Conservation (phyloP, 37 sponge, comb jelly and placozoan genomes). For the Ianthella basta region DNA sequence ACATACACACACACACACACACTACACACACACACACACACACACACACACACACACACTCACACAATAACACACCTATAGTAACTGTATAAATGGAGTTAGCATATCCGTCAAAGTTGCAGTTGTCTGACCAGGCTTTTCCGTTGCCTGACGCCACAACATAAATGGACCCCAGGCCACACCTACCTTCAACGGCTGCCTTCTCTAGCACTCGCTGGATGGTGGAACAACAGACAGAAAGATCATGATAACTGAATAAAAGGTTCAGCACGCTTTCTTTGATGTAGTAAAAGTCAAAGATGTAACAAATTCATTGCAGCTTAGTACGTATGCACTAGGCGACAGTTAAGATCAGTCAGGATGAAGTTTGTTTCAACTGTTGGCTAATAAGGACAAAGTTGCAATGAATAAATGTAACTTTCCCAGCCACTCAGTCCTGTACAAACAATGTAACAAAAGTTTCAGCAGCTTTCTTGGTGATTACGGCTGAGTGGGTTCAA, state of each 20-base stretch:
- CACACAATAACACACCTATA: slow-evolving; percentile 44
- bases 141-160: slow-evolving; percentile 97
- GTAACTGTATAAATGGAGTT: slow-evolving; percentile 90
- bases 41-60: neutral
- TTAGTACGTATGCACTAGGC: too few relatives aligned
- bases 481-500: too few relatives aligned
- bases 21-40: neutral
- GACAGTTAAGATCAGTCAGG: too few relatives aligned
- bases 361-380: too few relatives aligned
- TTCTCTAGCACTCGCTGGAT: slow-evolving; percentile 47
- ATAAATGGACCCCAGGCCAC: slow-evolving; percentile 87
- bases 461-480: too few relatives aligned
- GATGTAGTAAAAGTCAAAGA: too few relatives aligned
- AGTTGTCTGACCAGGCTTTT: slow-evolving; percentile 72
- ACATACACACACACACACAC: slow-evolving; percentile 3
- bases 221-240: neutral
- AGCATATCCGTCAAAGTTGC: slow-evolving; percentile 96
- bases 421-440: too few relatives aligned
- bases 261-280: too few relatives aligned
- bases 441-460: too few relatives aligned
- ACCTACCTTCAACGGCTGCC: slow-evolving; percentile 67
- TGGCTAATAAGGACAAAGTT: too few relatives aligned
- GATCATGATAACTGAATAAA: neutral
- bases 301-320: neutral
- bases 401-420: too few relatives aligned